Conservation (phyloP, 2,113 vertebrate genomes). For the Neopipo cinnamomea region DNA sequence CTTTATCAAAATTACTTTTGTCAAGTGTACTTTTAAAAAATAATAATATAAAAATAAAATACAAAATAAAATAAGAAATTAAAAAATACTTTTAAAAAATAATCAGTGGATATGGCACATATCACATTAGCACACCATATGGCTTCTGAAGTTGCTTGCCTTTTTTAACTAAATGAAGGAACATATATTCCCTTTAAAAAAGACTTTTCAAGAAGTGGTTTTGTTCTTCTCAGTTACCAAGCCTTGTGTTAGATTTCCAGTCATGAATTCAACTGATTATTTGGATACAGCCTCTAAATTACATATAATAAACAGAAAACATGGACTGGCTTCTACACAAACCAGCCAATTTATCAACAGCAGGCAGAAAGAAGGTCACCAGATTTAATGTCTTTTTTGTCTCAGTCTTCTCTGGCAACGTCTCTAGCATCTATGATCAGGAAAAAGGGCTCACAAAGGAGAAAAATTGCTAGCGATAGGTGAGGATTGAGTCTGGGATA, state of each 20-base stretch:
- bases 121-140: neutral
- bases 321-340: neutral
- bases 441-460: neutral
- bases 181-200: neutral
- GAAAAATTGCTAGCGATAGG: neutral
- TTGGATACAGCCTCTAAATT: neutral
- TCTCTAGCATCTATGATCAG: neutral
- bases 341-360: neutral
- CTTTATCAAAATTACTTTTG: conserved; percentile 30
- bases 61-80: no score
- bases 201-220: neutral
- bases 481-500: neutral
- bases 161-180: neutral
- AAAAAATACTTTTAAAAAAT: neutral
- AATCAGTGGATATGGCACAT: neutral
- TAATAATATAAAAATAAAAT: no score
- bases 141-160: neutral
- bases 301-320: neutral
- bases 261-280: neutral
- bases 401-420: neutral
- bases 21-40: neutral
- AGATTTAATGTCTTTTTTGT: neutral
- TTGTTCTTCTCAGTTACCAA: neutral
- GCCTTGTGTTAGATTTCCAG: neutral
- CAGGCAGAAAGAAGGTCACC: neutral